Evolutionary conservation across 2,113 vertebrate species (phyloP), one percentile per base, ranked within the genome.

Genomic region (Capreolus pygargus): DNA sequence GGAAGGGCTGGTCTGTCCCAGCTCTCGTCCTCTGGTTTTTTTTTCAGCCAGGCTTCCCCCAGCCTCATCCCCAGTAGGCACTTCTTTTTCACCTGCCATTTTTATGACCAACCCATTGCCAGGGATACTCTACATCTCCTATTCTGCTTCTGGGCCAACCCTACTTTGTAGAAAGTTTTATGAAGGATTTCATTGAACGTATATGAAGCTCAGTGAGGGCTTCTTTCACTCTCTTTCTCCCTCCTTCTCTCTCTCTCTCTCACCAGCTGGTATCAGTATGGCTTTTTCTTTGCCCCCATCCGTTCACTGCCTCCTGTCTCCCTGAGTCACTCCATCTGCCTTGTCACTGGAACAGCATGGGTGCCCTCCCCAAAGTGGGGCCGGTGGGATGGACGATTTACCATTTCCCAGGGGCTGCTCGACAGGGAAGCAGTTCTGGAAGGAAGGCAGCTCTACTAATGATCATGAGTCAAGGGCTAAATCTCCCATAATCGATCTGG

Each of bases 271-370:
- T 58, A 87, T 89, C 84, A 92, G 79, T 78, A 76, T 76, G 86
- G 8, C n/a, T 95, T 96, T 93, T 86, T 78, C 90, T 97, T 58
- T 94, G 94, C 76, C 95, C 95, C 96, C 87, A 82, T 81, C 50
- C 82, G 74, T 92, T 91, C 90, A 86, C 50, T 96, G 92, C 96
- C 58, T 96, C 84, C 96, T 97, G 92, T 92, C 94, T 98, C 82
- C 92, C 76, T 97, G 96, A 98, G 91, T 98, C 97, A 98, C 82
- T 97, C 97, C 97, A 98, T 98, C 90, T 98, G 98, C 95, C 97
- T 98, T 96, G 95, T 96, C 96, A 30, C 90, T 28, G 27, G 74
- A 86, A 93, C 89, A 98, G 95, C 93, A 93, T 36, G 93, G 92
- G 60, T 88, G 78, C 85, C 45, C 30, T 90, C 58, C 92, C 64